phyloP scores from a whole-genome alignment of 2,797 vertebrate genomes.

The Bryconaethiops microstoma region DNA sequence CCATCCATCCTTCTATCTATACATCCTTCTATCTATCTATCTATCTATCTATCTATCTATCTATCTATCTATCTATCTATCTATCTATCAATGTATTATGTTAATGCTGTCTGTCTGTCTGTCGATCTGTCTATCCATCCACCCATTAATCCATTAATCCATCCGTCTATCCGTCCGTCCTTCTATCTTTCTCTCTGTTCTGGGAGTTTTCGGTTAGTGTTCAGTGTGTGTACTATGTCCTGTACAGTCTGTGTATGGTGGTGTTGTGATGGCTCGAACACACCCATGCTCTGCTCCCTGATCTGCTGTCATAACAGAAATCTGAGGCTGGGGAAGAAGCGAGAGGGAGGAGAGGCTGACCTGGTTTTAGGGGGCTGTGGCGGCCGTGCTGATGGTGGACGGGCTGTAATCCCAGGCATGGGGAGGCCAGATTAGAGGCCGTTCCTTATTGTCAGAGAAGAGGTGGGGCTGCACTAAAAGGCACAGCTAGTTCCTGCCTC shows the following conservation, averaged over 20 bases:
- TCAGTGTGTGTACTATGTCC: background rate
- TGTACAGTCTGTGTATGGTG: background rate
- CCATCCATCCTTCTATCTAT: too few species aligned
- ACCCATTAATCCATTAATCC: too few species aligned
- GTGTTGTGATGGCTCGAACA: background rate
- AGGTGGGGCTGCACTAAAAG: conserved; percentile 39
- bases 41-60: background rate
- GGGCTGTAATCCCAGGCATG: conserved; percentile 70
- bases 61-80: background rate
- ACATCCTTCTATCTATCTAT: too few species aligned
- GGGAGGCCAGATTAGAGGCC: conserved; percentile 76
- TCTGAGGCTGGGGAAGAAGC: background rate
- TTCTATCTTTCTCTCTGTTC: too few species aligned
- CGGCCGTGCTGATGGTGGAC: conserved; percentile 57
- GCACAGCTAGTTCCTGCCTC: conserved; percentile 64
- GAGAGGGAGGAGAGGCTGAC: conserved; percentile 37
- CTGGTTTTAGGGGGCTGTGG: conserved; percentile 22
- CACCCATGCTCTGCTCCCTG: background rate
- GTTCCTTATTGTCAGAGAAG: conserved; percentile 72
- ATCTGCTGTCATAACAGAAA: conserved; percentile 20
- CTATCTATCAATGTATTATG: too few species aligned
- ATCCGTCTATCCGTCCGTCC: too few species aligned
- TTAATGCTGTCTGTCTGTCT: too few species aligned
- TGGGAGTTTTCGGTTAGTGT: background rate
- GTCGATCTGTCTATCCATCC: too few species aligned